These are phyloP conservation scores for Pantherophis alleghaniensis DNA, from an alignment of 2,797 vertebrate genomes.

Conservation along the genomic window DNA sequence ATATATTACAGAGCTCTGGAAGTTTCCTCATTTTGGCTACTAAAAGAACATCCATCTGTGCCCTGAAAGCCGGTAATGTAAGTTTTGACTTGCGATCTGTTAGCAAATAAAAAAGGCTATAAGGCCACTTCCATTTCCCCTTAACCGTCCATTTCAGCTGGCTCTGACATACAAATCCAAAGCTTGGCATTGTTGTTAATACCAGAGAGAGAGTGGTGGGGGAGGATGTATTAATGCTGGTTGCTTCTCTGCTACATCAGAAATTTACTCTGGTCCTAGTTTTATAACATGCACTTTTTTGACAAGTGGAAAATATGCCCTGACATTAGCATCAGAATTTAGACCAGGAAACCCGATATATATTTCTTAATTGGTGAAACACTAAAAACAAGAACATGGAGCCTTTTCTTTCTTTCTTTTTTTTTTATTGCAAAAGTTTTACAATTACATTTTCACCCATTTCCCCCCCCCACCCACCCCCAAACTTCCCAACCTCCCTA, in stretches of 20 bases:
- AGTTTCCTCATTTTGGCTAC: slow-evolving; percentile 56
- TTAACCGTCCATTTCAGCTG: neutral
- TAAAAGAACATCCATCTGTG: slow-evolving; percentile 52
- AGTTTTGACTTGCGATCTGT: slow-evolving; percentile 12
- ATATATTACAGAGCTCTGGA: slow-evolving; percentile 56
- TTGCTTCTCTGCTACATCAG: neutral
- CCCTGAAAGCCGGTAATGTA: slow-evolving; percentile 12
- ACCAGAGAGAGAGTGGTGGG: too few relatives aligned
- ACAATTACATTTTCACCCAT: too few relatives aligned
- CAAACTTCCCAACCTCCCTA: too few relatives aligned
- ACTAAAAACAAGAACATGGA: neutral
- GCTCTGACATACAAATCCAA: neutral
- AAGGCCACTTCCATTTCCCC: neutral
- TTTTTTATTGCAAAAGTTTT: too few relatives aligned
- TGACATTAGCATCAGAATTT: neutral
- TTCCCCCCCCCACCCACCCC: too few relatives aligned
- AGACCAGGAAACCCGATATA: neutral
- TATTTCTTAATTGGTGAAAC: neutral
- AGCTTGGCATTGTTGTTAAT: neutral
- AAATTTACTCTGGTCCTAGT: neutral
- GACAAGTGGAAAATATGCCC: neutral
- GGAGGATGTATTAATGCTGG: neutral
- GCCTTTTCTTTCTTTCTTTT: neutral
- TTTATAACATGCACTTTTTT: neutral
- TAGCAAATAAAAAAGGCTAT: slow-evolving; percentile 7